phyloP scores from a whole-genome alignment of 2,113 vertebrate species.

The Xenopus laevis region DNA sequence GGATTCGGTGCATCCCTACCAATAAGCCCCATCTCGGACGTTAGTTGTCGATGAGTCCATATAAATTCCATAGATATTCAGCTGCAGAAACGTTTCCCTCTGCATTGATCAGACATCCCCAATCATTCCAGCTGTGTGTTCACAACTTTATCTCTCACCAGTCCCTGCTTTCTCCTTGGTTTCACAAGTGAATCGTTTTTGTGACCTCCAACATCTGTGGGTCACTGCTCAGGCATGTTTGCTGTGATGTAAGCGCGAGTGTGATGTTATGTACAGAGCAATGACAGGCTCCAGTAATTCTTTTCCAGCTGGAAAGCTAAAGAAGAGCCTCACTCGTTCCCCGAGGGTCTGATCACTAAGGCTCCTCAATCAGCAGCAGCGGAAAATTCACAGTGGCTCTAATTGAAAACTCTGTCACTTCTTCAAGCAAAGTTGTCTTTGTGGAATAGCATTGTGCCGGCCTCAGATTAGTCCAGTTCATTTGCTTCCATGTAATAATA shows the following conservation, averaged over 20 bases:
- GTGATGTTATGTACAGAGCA: not conserved
- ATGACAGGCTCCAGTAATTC: not conserved
- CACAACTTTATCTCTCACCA: not conserved
- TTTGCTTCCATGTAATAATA: no score
- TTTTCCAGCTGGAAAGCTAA: not conserved
- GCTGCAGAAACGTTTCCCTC: no score
- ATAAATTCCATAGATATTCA: no score
- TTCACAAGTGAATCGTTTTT: not conserved
- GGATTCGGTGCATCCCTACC: no score
- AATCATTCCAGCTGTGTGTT: not conserved
- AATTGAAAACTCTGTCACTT: not conserved
- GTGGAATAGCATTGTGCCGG: not conserved
- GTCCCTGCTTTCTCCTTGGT: not conserved
- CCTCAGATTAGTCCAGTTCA: no score
- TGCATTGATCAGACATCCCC: no score
- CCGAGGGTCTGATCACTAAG: not conserved
- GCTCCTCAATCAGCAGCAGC: slow-evolving; percentile 30
- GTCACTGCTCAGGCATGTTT: not conserved
- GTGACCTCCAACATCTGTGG: not conserved
- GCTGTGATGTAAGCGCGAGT: no score
- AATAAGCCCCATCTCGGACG: no score
- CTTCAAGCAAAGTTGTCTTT: no score
- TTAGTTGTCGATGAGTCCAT: no score
- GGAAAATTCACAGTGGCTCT: slow-evolving; percentile 17
- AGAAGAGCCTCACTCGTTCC: not conserved